phyloP scores from a whole-genome alignment of 2,113 vertebrate genomes.

The Chamaetylas fuelleborni region DNA sequence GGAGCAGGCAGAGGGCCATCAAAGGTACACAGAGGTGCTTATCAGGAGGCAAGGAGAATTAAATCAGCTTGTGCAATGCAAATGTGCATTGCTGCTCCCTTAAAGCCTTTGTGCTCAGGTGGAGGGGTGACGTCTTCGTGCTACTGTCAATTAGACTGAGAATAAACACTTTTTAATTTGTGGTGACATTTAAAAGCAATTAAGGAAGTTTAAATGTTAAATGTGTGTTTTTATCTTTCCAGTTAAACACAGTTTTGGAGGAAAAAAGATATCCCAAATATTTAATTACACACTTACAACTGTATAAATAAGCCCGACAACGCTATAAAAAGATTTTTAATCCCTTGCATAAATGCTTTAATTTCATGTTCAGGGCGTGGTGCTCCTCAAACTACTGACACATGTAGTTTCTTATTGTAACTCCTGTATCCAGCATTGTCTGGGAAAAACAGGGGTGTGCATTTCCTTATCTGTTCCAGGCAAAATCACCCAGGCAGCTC shows the following conservation, averaged over 20 bases:
- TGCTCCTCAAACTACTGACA: background rate
- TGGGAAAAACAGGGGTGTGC: background rate
- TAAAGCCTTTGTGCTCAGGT: background rate
- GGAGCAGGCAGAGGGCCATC: background rate
- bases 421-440: background rate
- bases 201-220: background rate
- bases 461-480: background rate
- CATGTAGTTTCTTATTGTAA: background rate
- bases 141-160: background rate
- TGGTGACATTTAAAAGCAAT: background rate
- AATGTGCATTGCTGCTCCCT: background rate
- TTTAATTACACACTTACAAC: background rate
- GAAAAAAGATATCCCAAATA: background rate
- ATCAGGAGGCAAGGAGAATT: background rate
- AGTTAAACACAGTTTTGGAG: background rate
- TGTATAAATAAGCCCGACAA: background rate
- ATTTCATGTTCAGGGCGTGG: background rate
- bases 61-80: background rate
- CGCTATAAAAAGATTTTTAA: background rate
- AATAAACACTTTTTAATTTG: background rate
- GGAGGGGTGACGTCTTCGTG: accelerated
- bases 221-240: background rate
- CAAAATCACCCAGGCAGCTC: background rate
- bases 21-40: background rate
- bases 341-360: background rate